Base-by-base conservation (phyloP, 2,888 invertebrate species). In the Eledone cirrhosa region DNA sequence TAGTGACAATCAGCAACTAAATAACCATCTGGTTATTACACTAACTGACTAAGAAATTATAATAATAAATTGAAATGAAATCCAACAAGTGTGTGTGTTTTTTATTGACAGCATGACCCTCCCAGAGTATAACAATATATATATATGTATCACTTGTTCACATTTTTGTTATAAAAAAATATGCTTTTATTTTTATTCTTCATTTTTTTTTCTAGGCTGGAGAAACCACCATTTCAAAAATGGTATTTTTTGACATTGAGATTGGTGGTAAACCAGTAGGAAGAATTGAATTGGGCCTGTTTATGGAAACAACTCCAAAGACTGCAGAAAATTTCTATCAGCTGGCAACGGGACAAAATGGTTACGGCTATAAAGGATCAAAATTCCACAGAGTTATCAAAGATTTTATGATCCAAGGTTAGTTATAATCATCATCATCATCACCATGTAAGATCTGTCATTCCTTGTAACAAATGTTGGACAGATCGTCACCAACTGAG, bases 341-440 rank as follows among this genome's bases (percentile, higher is more conserved):
- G n/a, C 92, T 97, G 48, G 95, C 96, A 33, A 82, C 84, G 24
- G 84, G 85, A 24, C 76, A 79, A 11, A 77, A 86, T 78, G 91
- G 91, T 5, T 90, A 85, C 84, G 92, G 92, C 31, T 98, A 96
- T 89, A 93, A 94, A 83, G 95, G 95, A 22, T 93, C 95, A 5
- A 93, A 92, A 83, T 96, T 98, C 90, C 96, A 96, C 91, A 93
- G 97, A 24, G 94, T 97, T 79, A 94, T 98, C 84, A 94, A 94
- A 89, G 93, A 95, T 84, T 97, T 97, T 90, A 95, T 97, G 94
- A 94, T 98, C 86, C 97, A 97, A 93, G 97, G 96, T 95, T 82
- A 48, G 78, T n/a, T 19, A 41, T 41, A 4, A 41, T 41, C 33
- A 41, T 11, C 41, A 41, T 41, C 41, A 41, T 2, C 41, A 41